A percentile compares a stretch with the other conserved stretches of the same genome.
Conservation (phyloP, 2,888 invertebrate species). For the Catocala sponsa region DNA sequence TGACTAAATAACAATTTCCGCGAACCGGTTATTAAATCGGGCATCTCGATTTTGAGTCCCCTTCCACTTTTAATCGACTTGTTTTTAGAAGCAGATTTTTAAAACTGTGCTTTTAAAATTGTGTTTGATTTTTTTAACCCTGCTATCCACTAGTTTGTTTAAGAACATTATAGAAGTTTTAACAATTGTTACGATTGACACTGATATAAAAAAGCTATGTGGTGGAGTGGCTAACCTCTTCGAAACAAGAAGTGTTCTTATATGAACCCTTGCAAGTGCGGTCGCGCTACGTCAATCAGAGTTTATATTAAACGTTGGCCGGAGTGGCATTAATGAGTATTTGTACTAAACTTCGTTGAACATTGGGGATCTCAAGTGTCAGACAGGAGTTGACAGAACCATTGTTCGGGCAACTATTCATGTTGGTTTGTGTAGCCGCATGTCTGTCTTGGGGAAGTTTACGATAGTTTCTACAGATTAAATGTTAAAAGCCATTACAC, state of each 20-base stretch:
- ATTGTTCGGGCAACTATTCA: conserved; percentile 34
- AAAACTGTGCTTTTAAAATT: too few relatives aligned
- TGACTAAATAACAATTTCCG: too few relatives aligned
- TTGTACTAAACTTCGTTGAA: conserved; percentile 40
- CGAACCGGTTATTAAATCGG: too few relatives aligned
- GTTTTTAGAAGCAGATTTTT: too few relatives aligned
- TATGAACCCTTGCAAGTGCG: conserved; percentile 41
- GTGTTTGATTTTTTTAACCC: too few relatives aligned
- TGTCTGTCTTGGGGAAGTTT: conserved; percentile 5
- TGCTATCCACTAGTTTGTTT: too few relatives aligned
- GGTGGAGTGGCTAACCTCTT: conserved; percentile 3
- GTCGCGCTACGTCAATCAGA: conserved; percentile 49
- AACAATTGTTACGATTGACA: too few relatives aligned
- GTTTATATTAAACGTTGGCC: conserved; percentile 36
- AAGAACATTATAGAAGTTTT: not conserved
- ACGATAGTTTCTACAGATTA: conserved; percentile 7
- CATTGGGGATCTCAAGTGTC: conserved; percentile 29
- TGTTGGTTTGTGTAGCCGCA: conserved; percentile 14
- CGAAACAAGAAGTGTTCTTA: not conserved
- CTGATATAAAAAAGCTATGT: conserved; percentile 3
- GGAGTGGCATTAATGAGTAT: conserved; percentile 47
- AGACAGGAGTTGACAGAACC: conserved; percentile 33
- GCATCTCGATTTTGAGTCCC: too few relatives aligned
- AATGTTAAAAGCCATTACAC: not conserved
- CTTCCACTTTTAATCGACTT: too few relatives aligned